These are phyloP conservation scores for Stegophylla sp. DNA, from an alignment of 2,888 invertebrate species.

Conservation along the genomic window DNA sequence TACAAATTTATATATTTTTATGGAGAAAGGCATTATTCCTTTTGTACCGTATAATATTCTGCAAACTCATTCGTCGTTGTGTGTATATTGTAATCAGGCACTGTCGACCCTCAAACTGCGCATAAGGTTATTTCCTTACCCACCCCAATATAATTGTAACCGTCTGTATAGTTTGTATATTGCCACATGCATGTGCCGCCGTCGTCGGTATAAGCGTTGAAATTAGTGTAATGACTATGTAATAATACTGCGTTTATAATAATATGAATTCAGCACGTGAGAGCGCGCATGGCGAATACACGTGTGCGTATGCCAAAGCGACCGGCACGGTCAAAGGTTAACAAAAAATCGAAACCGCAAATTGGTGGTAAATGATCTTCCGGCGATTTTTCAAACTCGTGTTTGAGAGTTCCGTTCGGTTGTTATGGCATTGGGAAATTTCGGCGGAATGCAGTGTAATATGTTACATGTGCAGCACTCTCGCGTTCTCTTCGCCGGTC, in stretches of 20 bases:
- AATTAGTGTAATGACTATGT: too few relatives aligned
- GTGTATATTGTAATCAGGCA: background rate
- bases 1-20: too few relatives aligned
- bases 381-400: background rate
- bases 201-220: too few relatives aligned
- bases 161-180: too few relatives aligned
- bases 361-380: background rate
- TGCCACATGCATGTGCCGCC: too few relatives aligned
- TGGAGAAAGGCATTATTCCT: too few relatives aligned
- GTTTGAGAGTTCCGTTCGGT: background rate
- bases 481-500: slow-evolving; percentile 17
- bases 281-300: too few relatives aligned
- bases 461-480: background rate
- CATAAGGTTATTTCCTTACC: slow-evolving; percentile 1
- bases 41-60: background rate
- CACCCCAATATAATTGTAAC: background rate
- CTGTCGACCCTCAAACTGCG: background rate
- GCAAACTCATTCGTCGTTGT: background rate
- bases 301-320: background rate
- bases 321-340: background rate
- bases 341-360: background rate
- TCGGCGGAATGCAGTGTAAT: background rate
- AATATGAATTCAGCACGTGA: too few relatives aligned
- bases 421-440: background rate
- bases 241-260: too few relatives aligned